Evolutionary conservation across 2,888 invertebrate species (phyloP), one percentile per base, ranked within the genome.

Genomic region (Heliconius hortense): DNA sequence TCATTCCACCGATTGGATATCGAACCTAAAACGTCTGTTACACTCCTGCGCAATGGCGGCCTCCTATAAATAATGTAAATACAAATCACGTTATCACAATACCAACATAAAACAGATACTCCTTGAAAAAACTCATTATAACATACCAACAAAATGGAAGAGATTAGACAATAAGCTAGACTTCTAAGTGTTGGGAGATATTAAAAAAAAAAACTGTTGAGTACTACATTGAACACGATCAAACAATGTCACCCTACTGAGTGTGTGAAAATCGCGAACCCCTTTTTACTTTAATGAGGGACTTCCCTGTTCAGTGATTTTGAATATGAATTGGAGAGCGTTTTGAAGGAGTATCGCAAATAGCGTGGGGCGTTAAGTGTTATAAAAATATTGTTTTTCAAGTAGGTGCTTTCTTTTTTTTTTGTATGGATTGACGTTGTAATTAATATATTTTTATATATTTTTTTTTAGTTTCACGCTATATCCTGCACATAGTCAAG

Each of bases 241-340:
- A 70, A 72, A 79, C 79, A 79, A 79, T 79, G 63, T 63, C 74
- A 66, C 71, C 74, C 76, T 72, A 72, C 72, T 69, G 60, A 79
- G 77, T 77, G 77, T 76, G 79, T 77, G 77, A 79, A 79, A 74
- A 77, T 79, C 59, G 56, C 70, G 76, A 76, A 76, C 79, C 77
- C 79, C 77, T 79, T 79, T 66, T 76, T 77, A 79, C 79, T 67
- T 77, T 77, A 79, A 77, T 79, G 77, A 76, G 77, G 64, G 74
- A 77, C 77, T 79, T 79, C 74, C 76, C 43, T 76, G 79, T 76
- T 79, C 79, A 76, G 73, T 79, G 79, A 77, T 79, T 77, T 77
- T 70, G 76, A 71, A 71, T 76, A 75, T 76, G 76, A 76, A 56
- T 56, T n/a, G 56, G n/a, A 76, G 66, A 72, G 53, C 64, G 74